These are phyloP conservation scores for Neelides sp. DNA, from an alignment of 1,140 invertebrate genomes.

Conservation along the genomic window DNA sequence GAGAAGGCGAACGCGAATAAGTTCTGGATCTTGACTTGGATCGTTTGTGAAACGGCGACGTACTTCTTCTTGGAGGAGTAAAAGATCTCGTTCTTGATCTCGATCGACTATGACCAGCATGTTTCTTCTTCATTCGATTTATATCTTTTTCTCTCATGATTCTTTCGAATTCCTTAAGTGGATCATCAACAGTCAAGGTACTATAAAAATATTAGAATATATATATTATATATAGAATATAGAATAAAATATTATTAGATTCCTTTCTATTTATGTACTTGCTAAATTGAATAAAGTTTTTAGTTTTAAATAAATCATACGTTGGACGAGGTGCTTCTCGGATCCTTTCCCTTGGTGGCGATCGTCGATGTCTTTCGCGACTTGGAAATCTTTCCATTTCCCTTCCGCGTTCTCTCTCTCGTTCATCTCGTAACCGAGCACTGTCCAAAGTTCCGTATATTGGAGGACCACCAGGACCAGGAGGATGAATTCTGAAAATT, in stretches of 20 bases:
- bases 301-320: too few relatives aligned
- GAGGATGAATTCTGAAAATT: background rate
- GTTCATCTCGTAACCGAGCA: background rate
- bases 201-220: too few relatives aligned
- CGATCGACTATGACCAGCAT: constrained; percentile 21
- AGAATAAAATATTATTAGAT: too few relatives aligned
- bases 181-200: constrained; percentile 65
- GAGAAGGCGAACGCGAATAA: constrained; percentile 30
- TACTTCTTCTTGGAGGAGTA: constrained; percentile 32
- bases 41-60: constrained; percentile 31
- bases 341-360: background rate
- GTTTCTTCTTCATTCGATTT: constrained; percentile 45
- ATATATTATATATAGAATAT: too few relatives aligned
- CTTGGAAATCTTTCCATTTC: background rate
- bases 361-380: background rate
- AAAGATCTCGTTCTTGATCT: constrained; percentile 24
- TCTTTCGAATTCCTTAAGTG: constrained; percentile 67
- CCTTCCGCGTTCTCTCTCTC: constrained; percentile 12
- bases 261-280: too few relatives aligned
- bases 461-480: constrained; percentile 9
- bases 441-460: too few relatives aligned
- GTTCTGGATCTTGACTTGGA: constrained; percentile 34
- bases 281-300: too few relatives aligned
- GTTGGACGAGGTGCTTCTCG: background rate
- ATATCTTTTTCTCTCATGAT: constrained; percentile 72